Base-by-base conservation (phyloP, 2,113 vertebrate species). In the Cercocebus atys region DNA sequence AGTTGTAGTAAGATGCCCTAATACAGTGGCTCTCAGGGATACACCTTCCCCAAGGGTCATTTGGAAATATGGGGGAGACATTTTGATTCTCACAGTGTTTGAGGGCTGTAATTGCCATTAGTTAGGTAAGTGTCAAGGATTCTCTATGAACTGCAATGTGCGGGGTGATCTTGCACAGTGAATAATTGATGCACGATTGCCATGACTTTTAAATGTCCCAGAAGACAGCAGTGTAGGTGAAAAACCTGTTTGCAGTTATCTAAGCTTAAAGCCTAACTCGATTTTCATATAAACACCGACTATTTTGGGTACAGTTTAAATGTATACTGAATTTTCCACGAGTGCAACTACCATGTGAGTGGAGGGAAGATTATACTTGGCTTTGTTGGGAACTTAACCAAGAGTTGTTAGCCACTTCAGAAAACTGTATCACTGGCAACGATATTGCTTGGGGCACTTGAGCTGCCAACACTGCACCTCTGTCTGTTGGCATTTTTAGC, bases 181-280 rank as follows among this genome's bases (percentile, higher is more conserved):
- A 64, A 83, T 35, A 70, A 75, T 8, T 8, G 27, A 76, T 22
- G 50, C 20, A 5, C 72, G 64, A 76, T 57, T 70, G 40, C 12
- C 17, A 50, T 5, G 23, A 38, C 61, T 75, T 87, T 73, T 57
- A 83, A 80, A 94, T 55, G 27, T 40, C 61, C 47, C 55, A 61
- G 64, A 59, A 94, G 82, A 91, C 81, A 94, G 93, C 43, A 25
- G 0, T 68, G 38, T 40, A 76, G 27, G 66, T 52, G 16, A 84
- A 85, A 96, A 95, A 66, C 2, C 76, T 93, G 57, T 88, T 95
- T 89, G 72, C 55, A 88, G 82, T 75, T 13, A 89, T 68, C 40
- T 73, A 93, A 79, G 52, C 85, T 91, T 96, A 90, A 75, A 81
- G 17, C 7, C 35, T n/a, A 83, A 93, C 83, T 96, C 55, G 52